Conservation (phyloP, 2,797 vertebrate genomes). For the Amblyraja radiata region DNA sequence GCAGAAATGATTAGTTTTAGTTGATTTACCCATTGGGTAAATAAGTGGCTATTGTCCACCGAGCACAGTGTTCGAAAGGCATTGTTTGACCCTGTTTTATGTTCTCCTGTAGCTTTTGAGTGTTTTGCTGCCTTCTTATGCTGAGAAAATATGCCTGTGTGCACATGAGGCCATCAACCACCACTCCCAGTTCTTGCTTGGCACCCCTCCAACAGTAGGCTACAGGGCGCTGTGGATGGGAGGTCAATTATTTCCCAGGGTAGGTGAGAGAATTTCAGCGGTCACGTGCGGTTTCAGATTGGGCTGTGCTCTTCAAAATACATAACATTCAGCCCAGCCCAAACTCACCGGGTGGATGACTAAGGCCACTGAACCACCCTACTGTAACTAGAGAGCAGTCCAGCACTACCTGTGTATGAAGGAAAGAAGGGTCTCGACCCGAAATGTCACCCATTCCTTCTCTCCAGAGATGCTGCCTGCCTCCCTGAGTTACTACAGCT, state of each 20-base stretch:
- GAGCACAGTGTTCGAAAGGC: neutral
- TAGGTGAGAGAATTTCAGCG: neutral
- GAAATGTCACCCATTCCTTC: no score
- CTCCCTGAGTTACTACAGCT: no score
- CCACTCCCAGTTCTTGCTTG: neutral
- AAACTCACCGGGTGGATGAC: no score
- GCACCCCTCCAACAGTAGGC: neutral
- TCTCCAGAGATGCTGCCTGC: no score
- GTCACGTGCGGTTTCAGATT: neutral
- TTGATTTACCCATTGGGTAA: neutral
- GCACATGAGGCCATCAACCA: neutral
- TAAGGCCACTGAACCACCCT: no score
- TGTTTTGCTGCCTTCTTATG: neutral
- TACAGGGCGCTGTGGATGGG: no score
- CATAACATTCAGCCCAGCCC: no score
- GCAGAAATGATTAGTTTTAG: neutral
- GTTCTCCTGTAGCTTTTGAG: neutral
- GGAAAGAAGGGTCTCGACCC: no score
- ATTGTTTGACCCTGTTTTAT: slow-evolving; percentile 12
- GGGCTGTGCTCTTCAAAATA: neutral
- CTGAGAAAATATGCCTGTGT: neutral
- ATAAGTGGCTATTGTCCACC: slow-evolving; percentile 7
- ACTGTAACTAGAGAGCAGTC: no score
- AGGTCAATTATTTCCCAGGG: neutral
- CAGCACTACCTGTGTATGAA: no score